Evolutionary conservation across 64 coral and sea anemone genomes (phyloP), one percentile per base, ranked within the genome.

Genomic region (Catalaphyllia jardinei): DNA sequence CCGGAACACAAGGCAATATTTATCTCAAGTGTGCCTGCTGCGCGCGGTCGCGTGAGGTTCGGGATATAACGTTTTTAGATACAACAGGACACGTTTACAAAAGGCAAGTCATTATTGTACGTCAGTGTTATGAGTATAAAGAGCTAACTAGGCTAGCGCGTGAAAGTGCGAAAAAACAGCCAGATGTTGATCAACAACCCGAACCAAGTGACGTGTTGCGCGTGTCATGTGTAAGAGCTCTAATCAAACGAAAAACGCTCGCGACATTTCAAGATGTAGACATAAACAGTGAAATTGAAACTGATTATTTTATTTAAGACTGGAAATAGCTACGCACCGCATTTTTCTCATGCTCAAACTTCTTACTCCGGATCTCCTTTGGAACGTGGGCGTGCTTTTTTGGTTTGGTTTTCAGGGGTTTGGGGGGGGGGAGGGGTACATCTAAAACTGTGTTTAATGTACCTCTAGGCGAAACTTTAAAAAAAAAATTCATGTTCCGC

Each of bases 1-100:
- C 81, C 81, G 60, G 81, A 85, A 85, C 35, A 38, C 18, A 71
- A 18, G 31, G 35, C 38, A 85, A 71, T 52, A 63, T 69, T 69
- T 69, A 69, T 83, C 80, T 42, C 12, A 67, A 46, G 80, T 42
- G 59, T 10, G 79, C 42, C 42, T 29, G 22, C 51, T 28, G 29
- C 33, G 33, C 33, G 33, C 25, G 22, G 65, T 27, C 25, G 25
- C 25, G 25, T 69, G 25, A 69, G 22, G 10, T n/a, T 8, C 65
- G 10, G 65, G 65, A 27, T 27, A 69, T 69, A 69, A 69, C 65
- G 65, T 69, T 69, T n/a, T 69, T 27, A 69, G 29, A 10, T 39
- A 65, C 29, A 28, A 16, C 59, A 29, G 31, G 62, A 83, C 60
- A 63, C 60, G 33, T 51, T 42, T 51, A 29, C 8, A 62, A 7